phyloP scores from a whole-genome alignment of 2,888 invertebrate species.

The Catocala nupta region DNA sequence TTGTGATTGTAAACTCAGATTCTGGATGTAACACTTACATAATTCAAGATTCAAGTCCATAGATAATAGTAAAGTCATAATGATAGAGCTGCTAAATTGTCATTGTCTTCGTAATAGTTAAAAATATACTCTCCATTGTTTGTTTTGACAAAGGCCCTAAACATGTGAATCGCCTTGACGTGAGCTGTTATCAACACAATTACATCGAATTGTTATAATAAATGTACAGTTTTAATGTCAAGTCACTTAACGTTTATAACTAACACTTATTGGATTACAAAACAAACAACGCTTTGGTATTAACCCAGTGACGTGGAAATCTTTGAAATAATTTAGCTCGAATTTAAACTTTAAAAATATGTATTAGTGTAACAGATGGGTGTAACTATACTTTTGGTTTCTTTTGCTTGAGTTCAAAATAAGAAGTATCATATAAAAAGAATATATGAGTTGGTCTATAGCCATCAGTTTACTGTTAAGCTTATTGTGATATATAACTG shows the following conservation, averaged over 20 bases:
- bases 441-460: no score
- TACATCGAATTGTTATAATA: slow-evolving; percentile 45
- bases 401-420: no score
- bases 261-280: neutral
- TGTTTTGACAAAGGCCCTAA: slow-evolving; percentile 59
- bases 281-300: no score
- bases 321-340: no score
- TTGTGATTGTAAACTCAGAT: slow-evolving; percentile 23
- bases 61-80: slow-evolving; percentile 25
- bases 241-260: slow-evolving; percentile 28
- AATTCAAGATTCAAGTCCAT: slow-evolving; percentile 38
- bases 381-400: no score
- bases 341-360: no score
- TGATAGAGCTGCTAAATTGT: slow-evolving; percentile 43
- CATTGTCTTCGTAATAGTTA: slow-evolving; percentile 47
- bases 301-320: no score
- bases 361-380: no score
- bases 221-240: slow-evolving; percentile 42
- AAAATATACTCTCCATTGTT: slow-evolving; percentile 58
- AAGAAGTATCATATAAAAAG: no score
- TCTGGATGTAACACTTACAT: slow-evolving; percentile 39
- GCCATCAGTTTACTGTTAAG: no score
- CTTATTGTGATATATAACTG: no score
- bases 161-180: slow-evolving; percentile 71
- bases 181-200: slow-evolving; percentile 49